Base-by-base conservation (phyloP, 2,888 invertebrate genomes). In the Hipparchia sbordonii region DNA sequence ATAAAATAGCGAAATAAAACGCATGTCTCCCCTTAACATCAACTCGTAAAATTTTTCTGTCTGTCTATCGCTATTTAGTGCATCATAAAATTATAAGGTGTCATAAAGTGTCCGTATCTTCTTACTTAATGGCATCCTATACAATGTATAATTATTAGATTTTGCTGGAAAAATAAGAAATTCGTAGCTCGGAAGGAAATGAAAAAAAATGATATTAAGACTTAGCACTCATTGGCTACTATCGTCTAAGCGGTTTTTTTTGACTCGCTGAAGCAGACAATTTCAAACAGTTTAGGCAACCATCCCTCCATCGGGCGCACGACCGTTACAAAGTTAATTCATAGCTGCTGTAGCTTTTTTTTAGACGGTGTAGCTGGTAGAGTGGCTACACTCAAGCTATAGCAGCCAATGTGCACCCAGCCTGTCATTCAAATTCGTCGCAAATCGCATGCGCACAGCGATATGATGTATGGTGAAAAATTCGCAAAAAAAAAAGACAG, bases 371-470 rank as follows among this genome's bases (percentile, higher is more conserved):
- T 39, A 4, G 39, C 39, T 39, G 39, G 1, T 39, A 4, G 39
- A 39, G 5, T 23, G 23, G 23, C 23, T 23, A 23, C 23, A 23
- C 46, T 46, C 46, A 48, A 8, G 48, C 48, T 6, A 48, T 48
- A 48, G 48, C 1, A 48, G 48, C 48, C 48, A 48, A 48, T 48
- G 48, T 48, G 48, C 48, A 8, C 48, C 48, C 48, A 48, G 48
- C 57, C 23, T 57, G 23, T 60, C 7, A 68, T 51, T 70, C 57
- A 66, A 68, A 54, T 65, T 48, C 56, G 60, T 52, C 52, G 63
- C 67, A 85, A 80, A 80, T 88, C 87, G 88, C 89, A 85, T 84
- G 82, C 83, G 86, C 89, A 81, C 82, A 80, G 83, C 81, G 78
- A 77, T 63, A 69, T 52, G 70, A 65, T 71, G 76, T 74, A 78